These are phyloP conservation scores for Chelidonichthys spinosus DNA, from an alignment of 2,797 vertebrate species.

Conservation along the genomic window DNA sequence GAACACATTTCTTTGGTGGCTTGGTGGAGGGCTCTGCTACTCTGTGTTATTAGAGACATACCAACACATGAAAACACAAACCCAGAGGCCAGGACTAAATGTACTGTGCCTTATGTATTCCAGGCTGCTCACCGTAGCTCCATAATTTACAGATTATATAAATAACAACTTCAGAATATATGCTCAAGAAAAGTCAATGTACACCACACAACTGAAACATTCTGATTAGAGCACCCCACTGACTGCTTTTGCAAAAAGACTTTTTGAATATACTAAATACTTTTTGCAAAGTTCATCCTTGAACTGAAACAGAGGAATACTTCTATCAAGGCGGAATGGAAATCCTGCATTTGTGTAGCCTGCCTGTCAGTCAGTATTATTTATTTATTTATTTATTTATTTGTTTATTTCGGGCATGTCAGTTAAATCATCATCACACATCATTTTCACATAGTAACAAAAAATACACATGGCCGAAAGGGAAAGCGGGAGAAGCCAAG, in stretches of 20 bases:
- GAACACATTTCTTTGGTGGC: conserved; percentile 9
- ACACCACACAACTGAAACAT: no score
- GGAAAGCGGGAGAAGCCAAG: no score
- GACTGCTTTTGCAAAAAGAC: not conserved
- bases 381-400: no score
- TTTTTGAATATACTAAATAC: not conserved
- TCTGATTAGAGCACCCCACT: not conserved
- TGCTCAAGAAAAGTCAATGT: not conserved
- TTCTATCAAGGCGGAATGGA: conserved; percentile 4
- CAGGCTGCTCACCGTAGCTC: not conserved
- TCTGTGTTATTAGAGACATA: conserved; percentile 14
- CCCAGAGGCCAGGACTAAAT: conserved; percentile 36
- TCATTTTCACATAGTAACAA: no score
- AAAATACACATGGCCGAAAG: no score
- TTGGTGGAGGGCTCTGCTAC: conserved; percentile 18
- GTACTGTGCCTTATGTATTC: conserved; percentile 20
- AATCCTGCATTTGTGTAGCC: conserved; percentile 6
- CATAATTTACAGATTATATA: not conserved
- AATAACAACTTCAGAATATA: not conserved
- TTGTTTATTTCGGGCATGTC: no score
- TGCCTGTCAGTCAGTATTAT: conserved; percentile 10
- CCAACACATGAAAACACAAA: conserved; percentile 24
- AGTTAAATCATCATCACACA: no score
- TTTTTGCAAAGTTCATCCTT: conserved; percentile 19
- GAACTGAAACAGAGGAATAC: not conserved